Base-by-base conservation (phyloP, 2,888 invertebrate genomes). In the Eupeodes luniger region DNA sequence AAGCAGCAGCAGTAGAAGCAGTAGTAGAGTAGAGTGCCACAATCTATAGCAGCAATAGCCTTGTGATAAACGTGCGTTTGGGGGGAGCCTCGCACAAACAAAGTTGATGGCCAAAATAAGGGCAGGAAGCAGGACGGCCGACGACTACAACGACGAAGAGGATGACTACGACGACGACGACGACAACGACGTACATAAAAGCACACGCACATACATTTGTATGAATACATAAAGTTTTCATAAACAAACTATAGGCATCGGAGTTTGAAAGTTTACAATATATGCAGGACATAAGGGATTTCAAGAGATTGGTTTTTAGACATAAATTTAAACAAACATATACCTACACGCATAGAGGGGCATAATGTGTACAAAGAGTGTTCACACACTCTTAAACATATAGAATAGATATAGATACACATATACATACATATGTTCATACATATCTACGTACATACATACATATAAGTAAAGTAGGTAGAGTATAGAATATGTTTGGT, bases 251-350 rank as follows among this genome's bases (percentile, higher is more conserved):
- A 88, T 88, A 88, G 88, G 88, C 88, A 88, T 88, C 78, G 72
- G 72, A 85, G 88, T 88, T 88, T 85, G 88, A 88, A 88, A 88
- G 85, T 88, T 88, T 88, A 88, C 85, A 88, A 88, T 88, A 88
- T 88, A 88, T 88, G 88, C 88, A 88, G 88, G 88, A 88, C 88
- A 88, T 88, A 88, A 85, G 88, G 88, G 88, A 88, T 88, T 88
- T 88, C 81, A 78, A 85, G 81, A 88, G 85, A 88, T 88, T 88
- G 88, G 88, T 88, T 88, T 88, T 88, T 81, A 88, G 85, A 64
- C 69, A 81, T 81, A 85, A 74, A 88, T 80, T 67, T 77, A 81
- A 64, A 80, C 69, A 75, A 36, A 53, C 61, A 57, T 40, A 53
- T 70, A 47, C 59, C 62, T 64, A 77, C 27, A 59, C 19, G 27